Conservation (phyloP, 2,888 invertebrate species). For the Pyrgus malvae region DNA sequence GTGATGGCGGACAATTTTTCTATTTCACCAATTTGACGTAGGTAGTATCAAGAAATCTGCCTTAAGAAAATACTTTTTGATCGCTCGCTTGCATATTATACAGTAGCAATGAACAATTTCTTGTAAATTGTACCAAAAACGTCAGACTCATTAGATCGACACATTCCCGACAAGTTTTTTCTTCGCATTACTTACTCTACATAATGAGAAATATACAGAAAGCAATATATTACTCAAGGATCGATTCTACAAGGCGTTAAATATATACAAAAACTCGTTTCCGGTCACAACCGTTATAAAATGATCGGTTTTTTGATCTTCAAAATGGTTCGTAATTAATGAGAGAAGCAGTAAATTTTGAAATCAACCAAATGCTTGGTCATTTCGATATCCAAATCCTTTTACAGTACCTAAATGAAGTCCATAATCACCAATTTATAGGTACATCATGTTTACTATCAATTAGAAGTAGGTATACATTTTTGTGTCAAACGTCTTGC, state of each 20-base stretch:
- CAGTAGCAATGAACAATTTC: no score
- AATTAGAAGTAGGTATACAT: no score
- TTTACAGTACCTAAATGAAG: background rate
- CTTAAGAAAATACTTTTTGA: no score
- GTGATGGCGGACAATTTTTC: no score
- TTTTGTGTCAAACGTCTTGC: no score
- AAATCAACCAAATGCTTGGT: background rate
- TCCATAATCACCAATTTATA: no score
- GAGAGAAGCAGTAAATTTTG: constrained; percentile 40
- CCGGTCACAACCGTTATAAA: constrained; percentile 55
- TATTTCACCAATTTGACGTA: no score
- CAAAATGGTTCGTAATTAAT: constrained; percentile 39
- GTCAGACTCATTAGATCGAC: constrained; percentile 44
- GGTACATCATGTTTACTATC: no score
- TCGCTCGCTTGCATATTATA: no score
- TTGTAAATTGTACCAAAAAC: constrained; percentile 38
- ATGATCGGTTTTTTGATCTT: constrained; percentile 39
- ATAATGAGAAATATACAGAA: constrained; percentile 54
- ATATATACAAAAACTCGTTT: constrained; percentile 46
- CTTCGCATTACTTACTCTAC: constrained; percentile 42
- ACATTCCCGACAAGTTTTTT: constrained; percentile 44
- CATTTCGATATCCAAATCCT: background rate
- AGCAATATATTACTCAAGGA: constrained; percentile 50
- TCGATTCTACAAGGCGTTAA: constrained; percentile 31
- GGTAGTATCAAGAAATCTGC: no score